These are phyloP conservation scores for Sporophila hypoxantha DNA, from an alignment of 2,113 vertebrate genomes.

Conservation along the genomic window DNA sequence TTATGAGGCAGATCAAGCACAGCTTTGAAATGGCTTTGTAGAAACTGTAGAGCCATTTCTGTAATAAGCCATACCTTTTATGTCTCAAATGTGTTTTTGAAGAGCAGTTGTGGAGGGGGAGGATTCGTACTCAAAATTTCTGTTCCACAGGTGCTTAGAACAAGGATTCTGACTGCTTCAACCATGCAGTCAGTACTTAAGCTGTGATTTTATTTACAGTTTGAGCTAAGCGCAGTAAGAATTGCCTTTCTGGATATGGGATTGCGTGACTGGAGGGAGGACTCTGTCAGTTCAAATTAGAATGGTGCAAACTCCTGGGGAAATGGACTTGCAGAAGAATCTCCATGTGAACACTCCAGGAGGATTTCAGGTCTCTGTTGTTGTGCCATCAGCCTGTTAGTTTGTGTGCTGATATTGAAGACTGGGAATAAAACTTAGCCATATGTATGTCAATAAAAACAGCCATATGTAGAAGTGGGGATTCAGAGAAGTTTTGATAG, in stretches of 20 bases:
- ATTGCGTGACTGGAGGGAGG: not conserved
- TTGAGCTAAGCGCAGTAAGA: not conserved
- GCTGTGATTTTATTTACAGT: not conserved
- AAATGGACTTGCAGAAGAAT: not conserved
- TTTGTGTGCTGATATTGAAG: not conserved
- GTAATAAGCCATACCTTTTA: not conserved
- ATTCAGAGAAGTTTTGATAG: not conserved
- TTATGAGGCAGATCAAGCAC: not conserved
- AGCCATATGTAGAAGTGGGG: not conserved
- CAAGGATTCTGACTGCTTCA: not conserved
- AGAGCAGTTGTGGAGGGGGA: not conserved
- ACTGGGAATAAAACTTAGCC: not conserved
- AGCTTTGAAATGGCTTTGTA: not conserved
- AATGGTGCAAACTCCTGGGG: not conserved
- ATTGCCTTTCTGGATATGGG: not conserved
- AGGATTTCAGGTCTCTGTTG: not conserved
- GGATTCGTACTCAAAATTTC: not conserved
- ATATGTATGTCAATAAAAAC: not conserved
- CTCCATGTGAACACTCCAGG: fast-evolving
- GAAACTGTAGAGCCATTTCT: not conserved
- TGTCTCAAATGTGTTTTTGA: not conserved
- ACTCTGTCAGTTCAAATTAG: not conserved
- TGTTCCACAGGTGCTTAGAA: not conserved
- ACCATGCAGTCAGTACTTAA: not conserved
- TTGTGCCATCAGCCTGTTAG: not conserved